Evolutionary conservation across 53 echinoderm and acorn worm species (phyloP).

Genomic region (Hippasteria phrygiana): DNA sequence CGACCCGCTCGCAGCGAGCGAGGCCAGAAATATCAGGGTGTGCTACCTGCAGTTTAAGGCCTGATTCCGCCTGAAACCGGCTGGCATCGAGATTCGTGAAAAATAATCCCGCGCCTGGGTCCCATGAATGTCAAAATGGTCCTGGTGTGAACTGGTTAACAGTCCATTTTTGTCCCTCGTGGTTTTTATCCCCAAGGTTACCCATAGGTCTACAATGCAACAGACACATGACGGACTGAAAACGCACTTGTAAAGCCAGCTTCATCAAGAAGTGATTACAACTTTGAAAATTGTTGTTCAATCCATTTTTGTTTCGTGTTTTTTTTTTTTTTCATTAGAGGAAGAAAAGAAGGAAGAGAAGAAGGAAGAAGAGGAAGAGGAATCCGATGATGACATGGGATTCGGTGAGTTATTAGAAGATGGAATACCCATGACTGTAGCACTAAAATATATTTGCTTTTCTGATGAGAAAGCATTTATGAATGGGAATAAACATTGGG

Average conservation of each 20-base stretch:
- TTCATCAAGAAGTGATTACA: neutral
- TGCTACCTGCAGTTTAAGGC: too few species aligned
- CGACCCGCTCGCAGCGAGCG: too few species aligned
- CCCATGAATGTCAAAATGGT: too few species aligned
- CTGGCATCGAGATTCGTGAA: too few species aligned
- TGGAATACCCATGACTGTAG: too few species aligned
- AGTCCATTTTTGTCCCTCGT: neutral
- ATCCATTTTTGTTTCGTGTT: neutral
- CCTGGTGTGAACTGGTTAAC: too few species aligned
- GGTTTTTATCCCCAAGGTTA: neutral
- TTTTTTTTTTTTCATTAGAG: constrained; percentile 37
- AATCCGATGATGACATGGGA: constrained; percentile 99
- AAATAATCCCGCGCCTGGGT: too few species aligned
- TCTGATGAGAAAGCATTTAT: neutral
- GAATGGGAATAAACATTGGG: neutral
- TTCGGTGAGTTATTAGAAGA: constrained; percentile 74
- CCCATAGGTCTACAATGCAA: neutral
- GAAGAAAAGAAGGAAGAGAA: constrained; percentile 83
- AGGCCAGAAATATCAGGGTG: too few species aligned
- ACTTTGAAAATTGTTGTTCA: too few species aligned
- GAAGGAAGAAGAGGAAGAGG: constrained; percentile 89
- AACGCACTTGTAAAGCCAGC: neutral
- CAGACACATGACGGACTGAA: neutral
- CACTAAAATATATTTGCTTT: neutral
- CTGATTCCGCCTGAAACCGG: too few species aligned